Base-by-base conservation (phyloP, 2,797 vertebrate species). In the Tiaroga cobitis region DNA sequence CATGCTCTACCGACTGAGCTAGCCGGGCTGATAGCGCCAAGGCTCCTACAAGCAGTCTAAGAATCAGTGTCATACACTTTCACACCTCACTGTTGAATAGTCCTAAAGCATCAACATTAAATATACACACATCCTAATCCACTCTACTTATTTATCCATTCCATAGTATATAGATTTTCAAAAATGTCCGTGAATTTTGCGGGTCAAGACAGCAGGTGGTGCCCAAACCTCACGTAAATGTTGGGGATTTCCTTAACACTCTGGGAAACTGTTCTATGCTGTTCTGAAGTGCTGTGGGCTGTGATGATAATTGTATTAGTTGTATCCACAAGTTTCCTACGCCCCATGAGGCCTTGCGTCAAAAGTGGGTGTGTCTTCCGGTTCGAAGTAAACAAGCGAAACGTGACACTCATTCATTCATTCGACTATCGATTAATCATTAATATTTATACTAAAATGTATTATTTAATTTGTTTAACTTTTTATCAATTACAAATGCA, bases 1-100 rank as follows among this genome's bases (percentile, higher is more conserved):
- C 89, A 92, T 91, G 91, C 91, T 92, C 91, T 92, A 92, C 91
- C 90, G 91, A 92, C 91, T 92, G 91, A 92, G 91, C 91, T 92
- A 91, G 91, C 91, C 91, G 88, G 90, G 89, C 90, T 56, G 1
- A 21, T 0, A 9, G 0, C 0, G 6, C 0, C 37, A 6, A 6
- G 6, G 37, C 1, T 5, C 5, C 1, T 37, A 37, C 26, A 26
- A 26, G 16, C 5, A 2, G 0, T 0, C 3, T 7, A 24, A 39
- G 1, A 41, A 6, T 10, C 0, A 5, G 8, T 24, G 0, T 0
- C 0, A n/a, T 3, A n/a, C 1, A 2, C n/a, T 41, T 26, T 49
- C 0, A 5, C 0, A 19, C 0, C 1, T n/a, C 0, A 0, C 1
- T 9, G 24, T 1, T 43, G 3, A 19, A 26, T 8, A 4, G 13